Conservation (phyloP, 1,140 invertebrate genomes). For the Agraylea sexmaculata region DNA sequence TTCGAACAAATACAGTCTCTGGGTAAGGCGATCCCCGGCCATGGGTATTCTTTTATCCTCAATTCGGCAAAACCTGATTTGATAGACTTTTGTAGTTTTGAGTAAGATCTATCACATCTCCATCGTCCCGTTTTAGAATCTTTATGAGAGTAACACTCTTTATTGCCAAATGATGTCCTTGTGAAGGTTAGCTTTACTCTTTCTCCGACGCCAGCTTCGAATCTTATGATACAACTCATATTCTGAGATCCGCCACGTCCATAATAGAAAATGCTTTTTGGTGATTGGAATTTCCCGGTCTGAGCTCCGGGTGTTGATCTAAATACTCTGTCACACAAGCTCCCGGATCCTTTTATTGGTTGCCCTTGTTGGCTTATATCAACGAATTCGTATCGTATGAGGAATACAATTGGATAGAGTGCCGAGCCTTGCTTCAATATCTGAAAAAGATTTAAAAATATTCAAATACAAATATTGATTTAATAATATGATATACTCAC, state of each 20-base stretch:
- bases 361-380: slow-evolving; percentile 49
- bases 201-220: slow-evolving; percentile 55
- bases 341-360: slow-evolving; percentile 39
- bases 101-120: slow-evolving; percentile 44
- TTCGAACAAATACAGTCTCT: slow-evolving; percentile 66
- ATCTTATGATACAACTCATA: slow-evolving; percentile 61
- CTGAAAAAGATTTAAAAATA: no score
- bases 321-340: slow-evolving; percentile 49
- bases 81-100: slow-evolving; percentile 8
- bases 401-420: slow-evolving; percentile 62
- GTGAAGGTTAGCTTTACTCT: slow-evolving; percentile 52
- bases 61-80: slow-evolving; percentile 47
- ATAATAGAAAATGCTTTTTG: slow-evolving; percentile 69
- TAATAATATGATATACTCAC: slow-evolving; percentile 24
- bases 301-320: slow-evolving; percentile 29
- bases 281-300: slow-evolving; percentile 57
- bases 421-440: slow-evolving; percentile 65
- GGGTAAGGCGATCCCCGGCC: slow-evolving; percentile 53
- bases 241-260: slow-evolving; percentile 65
- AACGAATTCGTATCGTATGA: slow-evolving; percentile 69
- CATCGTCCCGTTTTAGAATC: slow-evolving; percentile 53
- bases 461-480: no score
- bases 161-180: slow-evolving; percentile 53
- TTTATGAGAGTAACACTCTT: slow-evolving; percentile 49
- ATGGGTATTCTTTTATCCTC: slow-evolving; percentile 60